phyloP scores from a whole-genome alignment of 2,888 invertebrate species.

The Amblyjoppa proteus region DNA sequence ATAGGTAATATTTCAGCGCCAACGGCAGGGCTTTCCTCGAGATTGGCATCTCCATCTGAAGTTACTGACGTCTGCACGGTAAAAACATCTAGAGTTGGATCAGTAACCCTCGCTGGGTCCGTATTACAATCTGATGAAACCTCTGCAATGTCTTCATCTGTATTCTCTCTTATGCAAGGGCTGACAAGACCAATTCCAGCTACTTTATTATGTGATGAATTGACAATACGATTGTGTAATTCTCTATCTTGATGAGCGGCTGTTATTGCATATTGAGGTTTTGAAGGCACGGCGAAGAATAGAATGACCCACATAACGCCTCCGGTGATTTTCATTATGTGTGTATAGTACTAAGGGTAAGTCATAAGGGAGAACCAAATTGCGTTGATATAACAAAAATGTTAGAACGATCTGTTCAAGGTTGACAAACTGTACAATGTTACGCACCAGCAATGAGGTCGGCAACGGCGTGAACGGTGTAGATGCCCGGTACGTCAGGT shows the following conservation, averaged over 20 bases:
- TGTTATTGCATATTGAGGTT: neutral
- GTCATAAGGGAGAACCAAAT: constrained; percentile 16
- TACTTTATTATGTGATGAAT: neutral
- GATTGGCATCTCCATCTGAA: neutral
- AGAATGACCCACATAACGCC: constrained; percentile 14
- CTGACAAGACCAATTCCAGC: neutral
- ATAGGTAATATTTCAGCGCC: neutral
- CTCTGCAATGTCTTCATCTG: neutral
- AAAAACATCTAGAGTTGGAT: neutral
- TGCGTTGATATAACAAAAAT: constrained; percentile 35
- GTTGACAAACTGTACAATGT: constrained; percentile 15
- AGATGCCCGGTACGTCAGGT: neutral
- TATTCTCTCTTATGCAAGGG: neutral
- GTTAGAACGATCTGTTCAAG: neutral
- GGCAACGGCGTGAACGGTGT: neutral
- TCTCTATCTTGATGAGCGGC: neutral
- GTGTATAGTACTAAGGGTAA: neutral
- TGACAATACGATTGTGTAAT: neutral
- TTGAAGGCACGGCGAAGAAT: neutral
- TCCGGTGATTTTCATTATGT: constrained; percentile 11
- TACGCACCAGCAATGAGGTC: constrained; percentile 15
- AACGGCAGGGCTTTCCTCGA: neutral
- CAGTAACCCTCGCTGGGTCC: neutral
- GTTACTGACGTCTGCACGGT: neutral
- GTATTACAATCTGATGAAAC: neutral